Evolutionary conservation across 2,888 invertebrate species (phyloP).

Genomic region (Trichopoda pennipes): DNA sequence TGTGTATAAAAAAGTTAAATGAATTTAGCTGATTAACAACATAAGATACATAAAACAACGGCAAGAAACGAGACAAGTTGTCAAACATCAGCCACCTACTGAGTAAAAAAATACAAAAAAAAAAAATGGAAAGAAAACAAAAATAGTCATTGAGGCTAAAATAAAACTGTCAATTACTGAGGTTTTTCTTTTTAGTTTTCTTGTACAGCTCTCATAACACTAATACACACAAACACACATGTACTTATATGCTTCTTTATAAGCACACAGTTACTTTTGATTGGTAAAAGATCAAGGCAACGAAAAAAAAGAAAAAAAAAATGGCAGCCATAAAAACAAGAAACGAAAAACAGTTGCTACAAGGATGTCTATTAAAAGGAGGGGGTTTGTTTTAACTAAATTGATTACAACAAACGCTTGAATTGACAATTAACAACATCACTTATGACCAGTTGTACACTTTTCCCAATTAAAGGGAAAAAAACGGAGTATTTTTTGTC

Average conservation of each 20-base stretch:
- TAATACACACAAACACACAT: neutral
- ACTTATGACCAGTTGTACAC: constrained; percentile 44
- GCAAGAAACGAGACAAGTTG: constrained; percentile 67
- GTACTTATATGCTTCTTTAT: neutral
- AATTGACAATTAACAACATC: constrained; percentile 64
- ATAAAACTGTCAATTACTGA: constrained; percentile 66
- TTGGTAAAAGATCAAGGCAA: constrained; percentile 45
- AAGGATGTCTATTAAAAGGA: constrained; percentile 35
- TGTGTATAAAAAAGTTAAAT: constrained; percentile 52
- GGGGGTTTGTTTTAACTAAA: constrained; percentile 73
- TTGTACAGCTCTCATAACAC: constrained; percentile 28
- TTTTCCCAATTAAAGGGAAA: neutral
- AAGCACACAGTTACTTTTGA: neutral
- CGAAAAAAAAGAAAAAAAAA: neutral
- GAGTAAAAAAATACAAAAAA: constrained; percentile 55
- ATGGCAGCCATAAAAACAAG: neutral
- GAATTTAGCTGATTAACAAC: constrained; percentile 65
- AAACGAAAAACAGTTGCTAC: constrained; percentile 26
- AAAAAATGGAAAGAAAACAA: constrained; percentile 22
- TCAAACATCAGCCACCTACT: constrained; percentile 67
- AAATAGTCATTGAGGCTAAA: constrained; percentile 54
- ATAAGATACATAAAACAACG: constrained; percentile 56
- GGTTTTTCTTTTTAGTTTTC: constrained; percentile 47
- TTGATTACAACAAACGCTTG: constrained; percentile 77
- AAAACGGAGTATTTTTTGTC: constrained; percentile 3